Conservation (phyloP, 2,797 vertebrate species). For the Pitangus sulphuratus region DNA sequence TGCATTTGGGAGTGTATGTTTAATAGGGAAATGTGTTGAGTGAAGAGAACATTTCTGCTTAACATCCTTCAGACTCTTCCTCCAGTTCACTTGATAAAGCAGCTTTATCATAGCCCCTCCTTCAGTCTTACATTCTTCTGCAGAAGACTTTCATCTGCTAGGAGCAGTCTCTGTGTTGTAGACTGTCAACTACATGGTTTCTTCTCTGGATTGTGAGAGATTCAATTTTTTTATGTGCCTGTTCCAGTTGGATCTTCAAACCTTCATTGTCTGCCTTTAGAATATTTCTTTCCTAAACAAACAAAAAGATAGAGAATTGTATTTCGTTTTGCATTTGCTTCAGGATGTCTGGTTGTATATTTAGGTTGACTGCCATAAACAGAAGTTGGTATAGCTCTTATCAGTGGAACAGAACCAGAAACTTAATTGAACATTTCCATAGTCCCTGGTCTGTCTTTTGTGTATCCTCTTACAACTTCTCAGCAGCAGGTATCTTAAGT, state of each 20-base stretch:
- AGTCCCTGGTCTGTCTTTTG: background rate
- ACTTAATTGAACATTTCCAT: background rate
- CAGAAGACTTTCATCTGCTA: slow-evolving; percentile 47
- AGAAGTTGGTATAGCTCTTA: background rate
- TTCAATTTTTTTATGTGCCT: slow-evolving; percentile 80
- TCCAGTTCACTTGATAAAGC: background rate
- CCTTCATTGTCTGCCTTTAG: slow-evolving; percentile 80
- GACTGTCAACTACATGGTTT: slow-evolving; percentile 69
- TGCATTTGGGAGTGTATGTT: background rate
- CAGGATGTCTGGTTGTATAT: background rate
- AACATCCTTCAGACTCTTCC: background rate
- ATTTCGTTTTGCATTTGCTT: slow-evolving; percentile 2
- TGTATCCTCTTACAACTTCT: background rate
- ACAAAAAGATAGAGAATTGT: background rate
- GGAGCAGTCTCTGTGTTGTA: slow-evolving; percentile 65
- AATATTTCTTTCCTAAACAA: slow-evolving; percentile 76
- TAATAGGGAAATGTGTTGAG: background rate
- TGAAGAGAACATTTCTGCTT: background rate
- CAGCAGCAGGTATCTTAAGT: background rate
- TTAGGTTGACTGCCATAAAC: background rate
- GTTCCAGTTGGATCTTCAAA: slow-evolving; percentile 79
- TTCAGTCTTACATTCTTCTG: background rate
- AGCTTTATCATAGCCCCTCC: background rate
- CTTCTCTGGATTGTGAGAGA: slow-evolving; percentile 72
- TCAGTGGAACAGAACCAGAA: background rate